phyloP scores from a whole-genome alignment of 2,888 invertebrate species.

The Tenthredo distinguenda region DNA sequence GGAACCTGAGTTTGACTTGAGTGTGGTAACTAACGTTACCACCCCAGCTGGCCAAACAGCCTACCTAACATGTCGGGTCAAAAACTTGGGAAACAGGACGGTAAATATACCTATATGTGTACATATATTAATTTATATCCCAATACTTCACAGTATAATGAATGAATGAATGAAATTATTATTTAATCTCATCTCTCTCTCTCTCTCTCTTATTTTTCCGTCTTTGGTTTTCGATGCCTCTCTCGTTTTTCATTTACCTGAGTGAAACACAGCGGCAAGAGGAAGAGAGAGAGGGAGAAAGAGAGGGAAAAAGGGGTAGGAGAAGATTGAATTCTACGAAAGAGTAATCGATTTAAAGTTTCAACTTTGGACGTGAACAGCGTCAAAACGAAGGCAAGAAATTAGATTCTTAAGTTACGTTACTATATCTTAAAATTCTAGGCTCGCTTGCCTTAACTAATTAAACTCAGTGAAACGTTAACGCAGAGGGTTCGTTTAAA shows the following conservation, averaged over 20 bases:
- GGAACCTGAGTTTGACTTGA: slow-evolving; percentile 43
- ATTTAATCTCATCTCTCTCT: neutral
- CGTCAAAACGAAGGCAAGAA: slow-evolving; percentile 42
- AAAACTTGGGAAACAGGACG: slow-evolving; percentile 49
- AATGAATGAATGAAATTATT: neutral
- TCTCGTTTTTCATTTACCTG: slow-evolving; percentile 14
- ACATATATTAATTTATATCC: neutral
- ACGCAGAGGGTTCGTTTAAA: slow-evolving; percentile 23
- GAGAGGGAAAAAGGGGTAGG: neutral
- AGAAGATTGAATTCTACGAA: slow-evolving; percentile 47
- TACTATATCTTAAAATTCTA: slow-evolving; percentile 46
- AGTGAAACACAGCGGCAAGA: neutral
- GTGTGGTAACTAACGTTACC: slow-evolving; percentile 39
- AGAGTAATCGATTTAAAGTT: slow-evolving; percentile 49
- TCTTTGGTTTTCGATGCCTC: neutral
- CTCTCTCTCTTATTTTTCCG: neutral
- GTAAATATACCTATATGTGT: neutral
- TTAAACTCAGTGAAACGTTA: slow-evolving; percentile 48
- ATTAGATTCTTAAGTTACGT: slow-evolving; percentile 50
- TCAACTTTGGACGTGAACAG: slow-evolving; percentile 45
- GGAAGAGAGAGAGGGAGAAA: neutral
- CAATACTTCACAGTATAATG: neutral
- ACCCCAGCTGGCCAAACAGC: slow-evolving; percentile 40
- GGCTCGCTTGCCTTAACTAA: slow-evolving; percentile 41
- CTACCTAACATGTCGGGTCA: slow-evolving; percentile 46